These are phyloP conservation scores for Bradypodion ventrale DNA, from an alignment of 2,797 vertebrate genomes.

Conservation along the genomic window DNA sequence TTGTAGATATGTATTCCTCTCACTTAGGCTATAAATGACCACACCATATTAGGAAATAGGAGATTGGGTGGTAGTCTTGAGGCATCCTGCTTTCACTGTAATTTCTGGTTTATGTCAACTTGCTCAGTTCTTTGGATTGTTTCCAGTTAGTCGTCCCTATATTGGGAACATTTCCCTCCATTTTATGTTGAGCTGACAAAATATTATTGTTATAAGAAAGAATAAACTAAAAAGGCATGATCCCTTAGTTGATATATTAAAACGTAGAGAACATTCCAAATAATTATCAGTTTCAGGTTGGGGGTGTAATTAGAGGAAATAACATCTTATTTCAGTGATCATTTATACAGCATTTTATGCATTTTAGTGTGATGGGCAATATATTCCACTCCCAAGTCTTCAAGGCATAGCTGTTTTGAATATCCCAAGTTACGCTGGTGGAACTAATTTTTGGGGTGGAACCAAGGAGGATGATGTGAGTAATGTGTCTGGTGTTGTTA, in stretches of 20 bases:
- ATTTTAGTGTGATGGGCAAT: constrained; percentile 94
- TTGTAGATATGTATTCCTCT: background rate
- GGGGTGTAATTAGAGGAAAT: constrained; percentile 26
- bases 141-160: background rate
- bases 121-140: background rate
- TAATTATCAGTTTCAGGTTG: background rate
- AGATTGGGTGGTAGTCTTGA: background rate
- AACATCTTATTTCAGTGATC: constrained; percentile 18
- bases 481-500: constrained; percentile 46
- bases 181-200: background rate
- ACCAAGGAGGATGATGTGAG: constrained; percentile 98
- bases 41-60: background rate
- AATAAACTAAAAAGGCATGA: background rate
- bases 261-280: background rate
- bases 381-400: constrained; percentile 96
- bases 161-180: background rate
- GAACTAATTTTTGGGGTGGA: constrained; percentile 98
- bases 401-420: constrained; percentile 96
- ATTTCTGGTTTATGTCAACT: background rate
- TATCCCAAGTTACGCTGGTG: constrained; percentile 97
- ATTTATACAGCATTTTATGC: constrained; percentile 51
- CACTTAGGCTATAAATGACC: no score
- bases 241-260: background rate
- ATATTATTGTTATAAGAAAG: background rate
- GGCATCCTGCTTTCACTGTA: background rate